phyloP scores from a whole-genome alignment of 2,797 vertebrate genomes.

The Pagetopsis macropterus region DNA sequence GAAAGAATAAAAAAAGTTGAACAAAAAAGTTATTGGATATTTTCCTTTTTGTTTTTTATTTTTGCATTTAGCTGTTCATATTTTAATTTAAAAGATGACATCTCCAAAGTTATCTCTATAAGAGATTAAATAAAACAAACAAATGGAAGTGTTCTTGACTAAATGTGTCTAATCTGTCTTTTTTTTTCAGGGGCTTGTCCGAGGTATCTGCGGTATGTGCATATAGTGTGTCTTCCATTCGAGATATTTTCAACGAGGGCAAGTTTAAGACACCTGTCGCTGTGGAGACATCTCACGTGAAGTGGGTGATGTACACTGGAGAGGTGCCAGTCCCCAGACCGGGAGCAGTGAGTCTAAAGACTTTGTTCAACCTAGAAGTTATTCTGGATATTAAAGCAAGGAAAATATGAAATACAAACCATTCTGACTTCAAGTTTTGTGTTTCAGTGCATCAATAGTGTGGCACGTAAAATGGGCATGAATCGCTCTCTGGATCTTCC shows the following conservation, averaged over 20 bases:
- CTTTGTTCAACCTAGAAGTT: background rate
- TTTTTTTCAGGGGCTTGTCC: constrained; percentile 73
- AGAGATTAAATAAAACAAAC: background rate
- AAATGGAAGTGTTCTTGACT: background rate
- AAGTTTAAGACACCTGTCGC: constrained; percentile 82
- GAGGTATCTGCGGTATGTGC: constrained; percentile 81
- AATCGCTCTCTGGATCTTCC: constrained; percentile 80
- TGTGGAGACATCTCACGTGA: constrained; percentile 77
- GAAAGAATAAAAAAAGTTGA: background rate
- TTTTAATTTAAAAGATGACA: background rate
- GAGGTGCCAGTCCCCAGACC: constrained; percentile 83
- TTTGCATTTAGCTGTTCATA: background rate
- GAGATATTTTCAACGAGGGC: constrained; percentile 80
- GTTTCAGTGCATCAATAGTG: constrained; percentile 78
- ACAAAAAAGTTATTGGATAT: too few species aligned
- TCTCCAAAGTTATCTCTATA: background rate
- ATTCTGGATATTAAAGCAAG: background rate
- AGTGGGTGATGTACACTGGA: constrained; percentile 82
- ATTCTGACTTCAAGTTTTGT: background rate
- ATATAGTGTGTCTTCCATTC: constrained; percentile 69
- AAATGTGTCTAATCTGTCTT: constrained; percentile 1
- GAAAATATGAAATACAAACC: background rate
- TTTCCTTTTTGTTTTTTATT: too few species aligned
- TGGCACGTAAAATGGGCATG: constrained; percentile 70
- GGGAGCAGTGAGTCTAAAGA: constrained; percentile 79